phyloP scores from a whole-genome alignment of 2,888 invertebrate genomes.

The Conistra vaccinii region DNA sequence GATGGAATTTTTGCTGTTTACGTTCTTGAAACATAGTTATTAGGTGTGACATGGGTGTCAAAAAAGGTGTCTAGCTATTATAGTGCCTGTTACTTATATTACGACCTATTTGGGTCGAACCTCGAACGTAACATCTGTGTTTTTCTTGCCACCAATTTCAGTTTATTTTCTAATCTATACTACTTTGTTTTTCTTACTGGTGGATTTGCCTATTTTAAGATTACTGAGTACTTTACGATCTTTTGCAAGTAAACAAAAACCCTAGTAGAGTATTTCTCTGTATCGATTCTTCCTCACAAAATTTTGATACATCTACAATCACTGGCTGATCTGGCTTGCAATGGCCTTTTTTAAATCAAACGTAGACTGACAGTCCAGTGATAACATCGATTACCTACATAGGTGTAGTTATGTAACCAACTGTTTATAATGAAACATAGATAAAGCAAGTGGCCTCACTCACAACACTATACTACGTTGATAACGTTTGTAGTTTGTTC shows the following conservation, averaged over 20 bases:
- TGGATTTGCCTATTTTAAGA: constrained; percentile 40
- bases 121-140: constrained; percentile 41
- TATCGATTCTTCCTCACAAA: neutral
- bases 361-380: constrained; percentile 46
- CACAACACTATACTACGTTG: constrained; percentile 39
- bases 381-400: constrained; percentile 56
- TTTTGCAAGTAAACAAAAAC: constrained; percentile 29
- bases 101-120: constrained; percentile 50
- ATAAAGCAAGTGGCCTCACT: constrained; percentile 58
- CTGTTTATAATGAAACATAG: constrained; percentile 50
- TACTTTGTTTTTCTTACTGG: constrained; percentile 37
- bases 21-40: constrained; percentile 60
- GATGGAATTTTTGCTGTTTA: constrained; percentile 61
- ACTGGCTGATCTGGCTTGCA: constrained; percentile 10
- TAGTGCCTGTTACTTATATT: constrained; percentile 5
- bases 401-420: constrained; percentile 57
- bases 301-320: neutral
- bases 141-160: constrained; percentile 29
- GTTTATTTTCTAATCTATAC: constrained; percentile 34
- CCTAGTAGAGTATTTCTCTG: constrained; percentile 1
- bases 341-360: constrained; percentile 46
- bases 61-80: constrained; percentile 36
- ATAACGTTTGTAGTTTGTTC: constrained; percentile 59
- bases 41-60: constrained; percentile 47
- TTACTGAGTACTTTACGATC: constrained; percentile 39